These are phyloP conservation scores for Sylvia borin DNA, from an alignment of 2,797 vertebrate species.

Conservation along the genomic window DNA sequence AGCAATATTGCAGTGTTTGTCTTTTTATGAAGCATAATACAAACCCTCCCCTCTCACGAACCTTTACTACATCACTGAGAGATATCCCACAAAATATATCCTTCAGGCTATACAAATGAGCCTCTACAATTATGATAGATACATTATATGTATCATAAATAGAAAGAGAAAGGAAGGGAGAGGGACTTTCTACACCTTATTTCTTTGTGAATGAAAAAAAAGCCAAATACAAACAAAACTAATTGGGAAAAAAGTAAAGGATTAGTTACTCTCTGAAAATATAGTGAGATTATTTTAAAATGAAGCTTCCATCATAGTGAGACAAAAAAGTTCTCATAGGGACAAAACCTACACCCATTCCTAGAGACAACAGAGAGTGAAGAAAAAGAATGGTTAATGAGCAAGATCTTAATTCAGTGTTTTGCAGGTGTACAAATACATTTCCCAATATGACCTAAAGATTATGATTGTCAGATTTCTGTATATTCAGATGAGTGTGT, in stretches of 20 bases:
- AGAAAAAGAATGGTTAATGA: neutral
- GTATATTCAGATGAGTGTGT: neutral
- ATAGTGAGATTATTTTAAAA: neutral
- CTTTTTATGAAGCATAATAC: neutral
- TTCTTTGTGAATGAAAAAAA: neutral
- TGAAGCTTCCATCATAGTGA: neutral
- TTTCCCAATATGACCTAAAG: neutral
- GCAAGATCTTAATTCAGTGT: neutral
- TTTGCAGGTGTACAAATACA: neutral
- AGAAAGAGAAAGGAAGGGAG: neutral
- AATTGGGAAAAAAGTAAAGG: neutral
- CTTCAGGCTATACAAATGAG: neutral
- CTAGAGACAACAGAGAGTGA: neutral
- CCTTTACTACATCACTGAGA: neutral
- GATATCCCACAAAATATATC: neutral
- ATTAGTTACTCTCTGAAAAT: neutral
- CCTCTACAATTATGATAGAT: neutral
- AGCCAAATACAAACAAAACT: neutral
- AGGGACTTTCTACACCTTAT: neutral
- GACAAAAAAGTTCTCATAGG: neutral
- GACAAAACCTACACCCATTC: neutral
- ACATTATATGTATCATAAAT: neutral
- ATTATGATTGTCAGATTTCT: neutral
- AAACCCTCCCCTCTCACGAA: neutral
- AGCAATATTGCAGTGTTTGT: neutral